phyloP scores from a whole-genome alignment of 2,888 invertebrate genomes.

The Carpatolechia fugitivella region DNA sequence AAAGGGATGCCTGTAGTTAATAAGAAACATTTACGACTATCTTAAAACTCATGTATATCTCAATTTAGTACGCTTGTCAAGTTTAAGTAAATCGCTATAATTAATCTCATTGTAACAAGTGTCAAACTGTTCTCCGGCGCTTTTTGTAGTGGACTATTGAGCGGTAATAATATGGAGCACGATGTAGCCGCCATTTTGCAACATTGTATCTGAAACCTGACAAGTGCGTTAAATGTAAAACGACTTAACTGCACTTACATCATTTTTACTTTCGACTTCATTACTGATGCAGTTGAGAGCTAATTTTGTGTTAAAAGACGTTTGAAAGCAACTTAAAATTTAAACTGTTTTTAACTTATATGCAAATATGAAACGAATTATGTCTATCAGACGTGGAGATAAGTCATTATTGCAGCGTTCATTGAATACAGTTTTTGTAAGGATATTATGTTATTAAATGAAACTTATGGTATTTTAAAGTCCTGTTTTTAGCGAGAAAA shows the following conservation, averaged over 20 bases:
- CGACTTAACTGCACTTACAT: background rate
- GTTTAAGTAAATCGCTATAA: constrained; percentile 1
- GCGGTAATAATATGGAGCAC: constrained; percentile 16
- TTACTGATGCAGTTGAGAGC: background rate
- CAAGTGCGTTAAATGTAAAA: background rate
- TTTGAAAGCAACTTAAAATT: background rate
- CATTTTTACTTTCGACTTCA: constrained; percentile 1
- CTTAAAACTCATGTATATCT: background rate
- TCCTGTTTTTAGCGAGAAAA: constrained; percentile 3
- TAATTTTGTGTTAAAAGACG: too few relatives aligned
- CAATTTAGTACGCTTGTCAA: background rate
- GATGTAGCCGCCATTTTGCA: constrained; percentile 12
- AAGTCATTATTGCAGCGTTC: background rate
- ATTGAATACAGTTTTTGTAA: background rate
- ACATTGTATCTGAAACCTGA: constrained; percentile 17
- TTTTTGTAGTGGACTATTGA: constrained; percentile 16
- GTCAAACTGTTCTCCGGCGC: constrained; percentile 6
- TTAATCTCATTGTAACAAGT: constrained; percentile 3
- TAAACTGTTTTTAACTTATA: background rate
- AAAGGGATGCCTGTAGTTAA: background rate
- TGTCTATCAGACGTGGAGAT: background rate
- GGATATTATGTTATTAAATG: constrained; percentile 6
- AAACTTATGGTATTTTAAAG: constrained; percentile 14
- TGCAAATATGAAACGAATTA: constrained; percentile 9
- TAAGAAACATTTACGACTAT: background rate